A percentile compares a stretch with the other conserved stretches of the same genome.
Evolutionary conservation across 2,888 invertebrate genomes (phyloP).

Genomic region (Synanthedon tipuliformis): DNA sequence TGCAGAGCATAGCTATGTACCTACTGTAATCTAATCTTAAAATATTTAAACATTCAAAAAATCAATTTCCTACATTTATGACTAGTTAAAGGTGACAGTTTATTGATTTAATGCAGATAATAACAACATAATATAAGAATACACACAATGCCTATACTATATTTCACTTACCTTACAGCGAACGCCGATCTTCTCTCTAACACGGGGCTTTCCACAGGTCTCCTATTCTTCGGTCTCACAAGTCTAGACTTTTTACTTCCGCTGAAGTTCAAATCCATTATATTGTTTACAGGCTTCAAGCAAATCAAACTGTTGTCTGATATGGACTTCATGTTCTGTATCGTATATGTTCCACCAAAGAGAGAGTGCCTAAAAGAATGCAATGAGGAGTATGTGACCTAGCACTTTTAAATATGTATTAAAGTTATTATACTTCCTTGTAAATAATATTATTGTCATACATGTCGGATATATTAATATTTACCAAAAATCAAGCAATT

Average conservation of each 20-base stretch:
- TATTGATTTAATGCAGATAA: too few relatives aligned
- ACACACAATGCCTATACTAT: neutral
- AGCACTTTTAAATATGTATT: too few relatives aligned
- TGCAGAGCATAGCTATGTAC: too few relatives aligned
- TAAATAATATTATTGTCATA: too few relatives aligned
- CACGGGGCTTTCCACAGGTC: slow-evolving; percentile 74
- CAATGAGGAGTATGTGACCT: neutral
- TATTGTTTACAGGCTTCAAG: slow-evolving; percentile 85
- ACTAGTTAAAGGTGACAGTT: too few relatives aligned
- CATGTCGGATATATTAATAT: neutral
- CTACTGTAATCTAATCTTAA: too few relatives aligned
- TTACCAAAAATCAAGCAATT: neutral
- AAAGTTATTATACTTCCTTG: too few relatives aligned
- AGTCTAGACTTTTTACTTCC: slow-evolving; percentile 67
- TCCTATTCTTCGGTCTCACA: slow-evolving; percentile 79
- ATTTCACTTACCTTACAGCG: slow-evolving; percentile 74
- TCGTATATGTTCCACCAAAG: slow-evolving; percentile 93
- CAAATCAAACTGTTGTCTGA: slow-evolving; percentile 89
- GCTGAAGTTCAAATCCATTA: slow-evolving; percentile 83
- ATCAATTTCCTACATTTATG: too few relatives aligned
- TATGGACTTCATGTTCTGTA: slow-evolving; percentile 94
- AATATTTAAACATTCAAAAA: too few relatives aligned
- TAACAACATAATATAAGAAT: too few relatives aligned
- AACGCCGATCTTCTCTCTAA: slow-evolving; percentile 86
- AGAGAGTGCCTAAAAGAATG: slow-evolving; percentile 80